Base-by-base conservation (phyloP, 2,797 vertebrate species). In the Geotrypetes seraphini region DNA sequence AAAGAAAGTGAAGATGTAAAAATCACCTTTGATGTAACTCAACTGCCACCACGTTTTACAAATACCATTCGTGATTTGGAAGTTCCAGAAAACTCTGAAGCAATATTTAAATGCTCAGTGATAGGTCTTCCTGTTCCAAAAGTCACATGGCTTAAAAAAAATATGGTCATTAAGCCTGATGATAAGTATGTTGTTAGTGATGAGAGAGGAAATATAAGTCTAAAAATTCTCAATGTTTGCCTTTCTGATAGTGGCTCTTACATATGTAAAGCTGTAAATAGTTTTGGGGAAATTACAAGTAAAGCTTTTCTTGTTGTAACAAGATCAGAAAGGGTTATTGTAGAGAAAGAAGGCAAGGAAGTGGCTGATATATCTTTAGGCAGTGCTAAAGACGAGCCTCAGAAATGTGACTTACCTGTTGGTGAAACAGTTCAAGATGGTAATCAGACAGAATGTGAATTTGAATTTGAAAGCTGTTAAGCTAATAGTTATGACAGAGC, bases 11-110 rank as follows among this genome's bases (percentile, higher is more conserved):
- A 86, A 33, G 85, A 94, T 49, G 51, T 97, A 44, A 90, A 91
- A 83, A 96, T 99, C 29, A 86, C 91, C 50, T 91, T 99, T 53
- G 90, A 97, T 69, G 83, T 90, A 33, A 93, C 85, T 3, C 93
- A 98, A 69, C 96, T 96, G 89, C 96, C 96, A 25, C 96, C 96
- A 4, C 81, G 87, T 12, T 99, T 99, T 31, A 85, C 87, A 4
- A 84, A 84, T 47, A 91, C 92, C 10, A 83, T 96, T 60, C 83
- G 83, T 58, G 91, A 97, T 54, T 67, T 88, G 49, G 72, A 84
- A 51, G 79, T 82, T 33, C 70, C 82, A 12, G 87, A 92, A 71
- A 85, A 83, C 22, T 83, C 76, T 14, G 84, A 82, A 7, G 86
- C 89, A 25, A 63, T 91, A 62, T 99, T 99, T 69, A 88, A 93